A percentile compares a stretch with the other conserved stretches of the same genome.
Evolutionary conservation across 2,888 invertebrate species (phyloP).

Genomic region (Apamea crenata): DNA sequence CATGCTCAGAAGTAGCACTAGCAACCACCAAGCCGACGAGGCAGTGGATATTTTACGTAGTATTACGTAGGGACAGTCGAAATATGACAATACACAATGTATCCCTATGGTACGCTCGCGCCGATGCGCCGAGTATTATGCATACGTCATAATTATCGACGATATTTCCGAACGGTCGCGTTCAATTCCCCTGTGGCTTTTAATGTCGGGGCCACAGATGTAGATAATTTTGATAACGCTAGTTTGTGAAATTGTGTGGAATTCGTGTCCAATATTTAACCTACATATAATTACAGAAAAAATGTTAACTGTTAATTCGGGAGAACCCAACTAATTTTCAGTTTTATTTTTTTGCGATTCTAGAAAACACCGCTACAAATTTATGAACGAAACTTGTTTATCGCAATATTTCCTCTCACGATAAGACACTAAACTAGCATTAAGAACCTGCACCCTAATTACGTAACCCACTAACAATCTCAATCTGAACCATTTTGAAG

Average conservation of each 20-base stretch:
- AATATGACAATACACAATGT: slow-evolving; percentile 13
- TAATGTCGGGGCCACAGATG: slow-evolving; percentile 29
- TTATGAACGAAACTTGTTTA: not conserved
- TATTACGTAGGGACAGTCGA: not conserved
- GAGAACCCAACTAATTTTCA: not conserved
- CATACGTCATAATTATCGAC: slow-evolving; percentile 62
- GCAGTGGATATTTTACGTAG: not conserved
- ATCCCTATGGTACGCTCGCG: slow-evolving; percentile 23
- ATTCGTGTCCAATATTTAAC: not conserved
- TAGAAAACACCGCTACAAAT: not conserved
- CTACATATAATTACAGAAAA: not conserved
- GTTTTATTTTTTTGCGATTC: not conserved
- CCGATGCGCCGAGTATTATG: slow-evolving; percentile 36
- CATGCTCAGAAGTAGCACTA: not conserved
- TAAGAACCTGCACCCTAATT: not conserved
- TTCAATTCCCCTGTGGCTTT: slow-evolving; percentile 51
- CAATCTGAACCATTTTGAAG: not conserved
- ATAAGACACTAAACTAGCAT: not conserved
- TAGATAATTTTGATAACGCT: slow-evolving; percentile 42
- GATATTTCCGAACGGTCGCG: slow-evolving; percentile 48
- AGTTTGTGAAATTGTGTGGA: slow-evolving; percentile 8
- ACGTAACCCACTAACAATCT: not conserved
- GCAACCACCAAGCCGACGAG: not conserved
- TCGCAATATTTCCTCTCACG: not conserved
- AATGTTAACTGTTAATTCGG: not conserved